Evolutionary conservation across 1,140 invertebrate genomes (phyloP), one percentile per base, ranked within the genome.

Genomic region (Conus betulinus): DNA sequence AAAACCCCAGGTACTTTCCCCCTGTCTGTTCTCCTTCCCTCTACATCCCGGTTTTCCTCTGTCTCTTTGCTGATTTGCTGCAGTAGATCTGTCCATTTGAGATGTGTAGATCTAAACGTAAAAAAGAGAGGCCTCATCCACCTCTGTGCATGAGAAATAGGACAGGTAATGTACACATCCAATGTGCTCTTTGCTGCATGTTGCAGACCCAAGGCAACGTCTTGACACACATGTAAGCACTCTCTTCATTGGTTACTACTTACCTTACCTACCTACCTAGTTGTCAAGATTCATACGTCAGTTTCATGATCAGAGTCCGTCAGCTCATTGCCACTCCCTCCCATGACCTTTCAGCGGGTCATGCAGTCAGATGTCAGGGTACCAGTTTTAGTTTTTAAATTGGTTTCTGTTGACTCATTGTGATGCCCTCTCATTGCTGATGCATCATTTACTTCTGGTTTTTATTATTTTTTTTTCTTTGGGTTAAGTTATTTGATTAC

Each of bases 201-300:
- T 81, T 81, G 51, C 79, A 81, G 79, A 51, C 79, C 13, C 51
- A 53, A 53, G 79, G 52, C 79, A 81, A 51, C 79, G 79, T 81
- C 79, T 81, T 81, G 79, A 81, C 79, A 81, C 39, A 79, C 79
- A 81, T 81, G 79, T 81, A 81, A 81, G 79, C 6, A 53, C 10
- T 53, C 79, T 78, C 27, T 78, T 78, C 13, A 51, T 81, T 81
- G 67, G 20, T 71, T 13, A 20, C 67, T 63, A 63, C 10, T 63
- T 63, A 63, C 10, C 39, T 39, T 39, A 39, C 39, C 15, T 60
- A 60, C 15, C 15, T 8, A 15, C 57, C 57, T 60, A 60, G 57
- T 2, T 8, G 8, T 60, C 8, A 60, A 60, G 15, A 15, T 60
- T 60, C 8, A 60, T 60, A 60, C 57, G 8, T 15, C 57, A 60